Evolutionary conservation across 92 coral and sea anemone genomes (phyloP), one percentile per base, ranked within the genome.

Genomic region (Epizoanthus stellaris): DNA sequence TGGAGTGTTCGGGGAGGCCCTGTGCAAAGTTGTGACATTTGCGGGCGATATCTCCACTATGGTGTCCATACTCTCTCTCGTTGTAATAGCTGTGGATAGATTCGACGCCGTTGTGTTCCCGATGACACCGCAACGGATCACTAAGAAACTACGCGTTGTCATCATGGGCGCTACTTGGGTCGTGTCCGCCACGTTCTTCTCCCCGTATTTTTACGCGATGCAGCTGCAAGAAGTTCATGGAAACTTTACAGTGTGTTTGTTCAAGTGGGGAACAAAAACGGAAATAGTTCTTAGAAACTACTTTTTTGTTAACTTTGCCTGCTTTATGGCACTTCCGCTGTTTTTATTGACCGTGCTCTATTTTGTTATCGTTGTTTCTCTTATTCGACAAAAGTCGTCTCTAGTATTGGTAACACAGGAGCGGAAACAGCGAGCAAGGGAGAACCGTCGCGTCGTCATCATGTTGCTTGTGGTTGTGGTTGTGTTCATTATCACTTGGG

Each of bases 51-150:
- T 77, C 43, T 77, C 82, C 19, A 77, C 17, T 5, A 34, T 77
- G 70, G 82, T 77, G 30, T 77, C 82, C 4, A 65, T 61, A 4
- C 36, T 77, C 9, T 77, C 68, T 61, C 82, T 77, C 6, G 82
- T 77, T 19, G 69, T 68, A 4, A 77, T 77, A 17, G 70, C 82
- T 8, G 69, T 61, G 56, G 82, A 77, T 61, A 77, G 82, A 77
- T 77, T 77, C 39, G 82, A 77, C 45, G 82, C 82, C 43, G 53
- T 77, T 54, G 82, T 77, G 64, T 77, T 36, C 36, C 82, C 82
- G 5, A 60, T 77, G 82, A 36, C 82, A 10, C 45, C 82, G 13
- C 82, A 77, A 19, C 54, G 11, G 11, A 79, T 79, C 23, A 79
- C 83, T 5, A 45, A 10, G 43, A 79, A 64, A 40, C 19, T 40